phyloP scores from a whole-genome alignment of 2,113 vertebrate species.

The Callipepla squamata region DNA sequence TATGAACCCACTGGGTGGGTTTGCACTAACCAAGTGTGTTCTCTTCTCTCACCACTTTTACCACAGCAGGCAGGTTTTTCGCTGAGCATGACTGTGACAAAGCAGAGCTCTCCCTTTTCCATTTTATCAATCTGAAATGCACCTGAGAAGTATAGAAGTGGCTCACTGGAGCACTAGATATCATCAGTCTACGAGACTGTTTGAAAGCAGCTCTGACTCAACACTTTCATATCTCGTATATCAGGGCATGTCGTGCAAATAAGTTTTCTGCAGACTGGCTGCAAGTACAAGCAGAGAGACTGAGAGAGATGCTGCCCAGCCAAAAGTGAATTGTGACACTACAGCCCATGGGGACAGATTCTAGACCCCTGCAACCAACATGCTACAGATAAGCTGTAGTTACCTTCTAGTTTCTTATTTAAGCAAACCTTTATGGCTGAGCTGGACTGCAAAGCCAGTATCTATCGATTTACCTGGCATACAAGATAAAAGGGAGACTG shows the following conservation, averaged over 20 bases:
- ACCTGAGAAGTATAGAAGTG: neutral
- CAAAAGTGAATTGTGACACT: fast-evolving
- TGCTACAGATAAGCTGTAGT: neutral
- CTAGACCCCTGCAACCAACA: neutral
- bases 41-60: neutral
- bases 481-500: neutral
- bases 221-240: neutral
- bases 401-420: neutral
- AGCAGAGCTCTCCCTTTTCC: neutral
- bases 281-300: neutral
- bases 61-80: neutral
- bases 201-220: neutral
- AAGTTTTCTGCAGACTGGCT: neutral
- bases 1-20: fast-evolving
- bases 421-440: neutral
- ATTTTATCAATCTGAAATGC: neutral
- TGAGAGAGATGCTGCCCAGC: neutral
- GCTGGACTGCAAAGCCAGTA: neutral
- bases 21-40: neutral
- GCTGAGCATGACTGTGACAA: neutral
- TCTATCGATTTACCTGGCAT: neutral
- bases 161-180: neutral
- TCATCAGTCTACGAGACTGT: neutral
- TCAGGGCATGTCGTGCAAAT: neutral
- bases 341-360: neutral